phyloP scores from a whole-genome alignment of 2,888 invertebrate species.

The Ditylenchus weischeri region DNA sequence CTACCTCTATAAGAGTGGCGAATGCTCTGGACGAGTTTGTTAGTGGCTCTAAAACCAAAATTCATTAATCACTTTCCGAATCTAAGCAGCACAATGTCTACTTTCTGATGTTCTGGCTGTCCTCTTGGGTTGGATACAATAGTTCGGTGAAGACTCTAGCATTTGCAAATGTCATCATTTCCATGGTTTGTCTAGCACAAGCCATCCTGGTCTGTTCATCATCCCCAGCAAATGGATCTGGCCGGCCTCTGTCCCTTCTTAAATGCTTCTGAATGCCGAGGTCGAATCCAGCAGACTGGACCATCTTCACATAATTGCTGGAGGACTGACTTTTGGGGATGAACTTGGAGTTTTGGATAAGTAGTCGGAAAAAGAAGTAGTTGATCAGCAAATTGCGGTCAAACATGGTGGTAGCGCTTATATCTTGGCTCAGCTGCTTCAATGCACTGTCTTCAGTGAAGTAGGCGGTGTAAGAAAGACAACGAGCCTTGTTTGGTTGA shows the following conservation, averaged over 20 bases:
- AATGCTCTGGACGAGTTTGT: slow-evolving; percentile 11
- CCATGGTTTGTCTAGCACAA: slow-evolving; percentile 41
- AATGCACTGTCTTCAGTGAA: slow-evolving; percentile 3
- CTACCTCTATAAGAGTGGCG: slow-evolving; percentile 11
- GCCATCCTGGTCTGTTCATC: slow-evolving; percentile 21
- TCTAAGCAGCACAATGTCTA: slow-evolving; percentile 22
- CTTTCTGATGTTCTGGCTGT: slow-evolving; percentile 34
- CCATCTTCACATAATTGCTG: background rate
- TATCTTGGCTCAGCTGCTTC: background rate
- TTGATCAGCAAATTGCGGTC: slow-evolving; percentile 37
- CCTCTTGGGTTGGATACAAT: slow-evolving; percentile 35
- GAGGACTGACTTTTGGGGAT: slow-evolving; percentile 26
- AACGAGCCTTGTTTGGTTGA: background rate
- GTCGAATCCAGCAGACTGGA: background rate
- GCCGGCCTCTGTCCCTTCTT: slow-evolving; percentile 1
- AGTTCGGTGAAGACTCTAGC: slow-evolving; percentile 48
- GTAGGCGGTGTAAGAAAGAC: slow-evolving; percentile 9
- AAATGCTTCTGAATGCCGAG: background rate
- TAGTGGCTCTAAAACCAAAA: background rate
- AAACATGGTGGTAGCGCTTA: slow-evolving; percentile 19
- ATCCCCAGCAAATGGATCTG: background rate
- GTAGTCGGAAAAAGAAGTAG: slow-evolving; percentile 41
- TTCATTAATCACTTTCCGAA: background rate
- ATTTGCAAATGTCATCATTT: slow-evolving; percentile 43
- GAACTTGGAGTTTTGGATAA: slow-evolving; percentile 33